A percentile compares a stretch with the other conserved stretches of the same genome.
These are phyloP conservation scores for Dasysyrphus tricinctus DNA, from an alignment of 2,888 invertebrate species.

Conservation along the genomic window DNA sequence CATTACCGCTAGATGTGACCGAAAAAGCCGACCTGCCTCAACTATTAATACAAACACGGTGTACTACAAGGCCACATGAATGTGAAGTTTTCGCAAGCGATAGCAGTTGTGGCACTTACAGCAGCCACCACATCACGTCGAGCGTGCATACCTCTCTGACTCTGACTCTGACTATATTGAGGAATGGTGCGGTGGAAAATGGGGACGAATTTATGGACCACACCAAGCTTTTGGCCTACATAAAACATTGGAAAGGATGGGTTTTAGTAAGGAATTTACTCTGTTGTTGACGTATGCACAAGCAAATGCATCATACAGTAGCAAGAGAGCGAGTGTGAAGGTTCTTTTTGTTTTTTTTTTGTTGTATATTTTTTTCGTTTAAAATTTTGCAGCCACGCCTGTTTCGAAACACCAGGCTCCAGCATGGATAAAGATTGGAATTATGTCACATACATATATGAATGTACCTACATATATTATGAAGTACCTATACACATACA, in stretches of 20 bases:
- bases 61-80: conserved; percentile 65
- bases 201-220: conserved; percentile 21
- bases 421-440: conserved; percentile 25
- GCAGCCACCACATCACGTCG: conserved; percentile 36
- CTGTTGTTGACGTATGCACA: conserved; percentile 30
- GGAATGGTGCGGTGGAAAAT: conserved; percentile 5
- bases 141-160: conserved; percentile 22
- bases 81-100: conserved; percentile 59
- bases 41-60: conserved; percentile 59
- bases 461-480: background rate
- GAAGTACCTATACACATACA: conserved; percentile 26
- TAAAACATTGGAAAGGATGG: conserved; percentile 22
- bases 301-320: conserved; percentile 24
- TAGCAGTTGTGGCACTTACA: conserved; percentile 56
- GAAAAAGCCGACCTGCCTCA: conserved; percentile 46
- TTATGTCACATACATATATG: conserved; percentile 43
- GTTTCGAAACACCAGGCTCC: conserved; percentile 30
- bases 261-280: conserved; percentile 40
- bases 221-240: conserved; percentile 49
- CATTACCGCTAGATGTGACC: conserved; percentile 62
- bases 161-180: background rate
- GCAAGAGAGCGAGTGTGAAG: background rate
- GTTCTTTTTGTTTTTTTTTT: no score
- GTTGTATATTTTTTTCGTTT: background rate
- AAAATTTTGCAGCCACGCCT: conserved; percentile 31